Conservation (phyloP, 2,797 vertebrate genomes). For the Huso huso region DNA sequence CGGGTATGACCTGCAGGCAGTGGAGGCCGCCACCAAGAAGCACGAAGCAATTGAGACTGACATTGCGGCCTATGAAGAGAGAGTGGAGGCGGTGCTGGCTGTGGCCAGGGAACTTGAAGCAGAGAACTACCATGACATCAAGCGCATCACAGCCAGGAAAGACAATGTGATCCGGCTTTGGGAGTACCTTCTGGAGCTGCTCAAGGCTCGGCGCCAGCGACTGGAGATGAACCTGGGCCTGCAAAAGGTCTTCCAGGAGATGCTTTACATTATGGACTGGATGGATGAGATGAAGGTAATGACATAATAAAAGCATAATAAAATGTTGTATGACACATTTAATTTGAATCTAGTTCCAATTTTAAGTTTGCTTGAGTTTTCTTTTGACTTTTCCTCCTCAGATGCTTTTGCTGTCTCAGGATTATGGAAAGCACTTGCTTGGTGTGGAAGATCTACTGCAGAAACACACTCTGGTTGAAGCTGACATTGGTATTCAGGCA, state of each 20-base stretch:
- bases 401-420: conserved; percentile 92
- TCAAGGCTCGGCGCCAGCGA: conserved; percentile 75
- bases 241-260: conserved; percentile 95
- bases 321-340: too few species aligned
- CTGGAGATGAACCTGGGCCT: conserved; percentile 89
- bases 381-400: conserved; percentile 36
- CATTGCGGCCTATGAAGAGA: conserved; percentile 85
- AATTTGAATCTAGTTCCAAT: too few species aligned
- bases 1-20: conserved; percentile 86
- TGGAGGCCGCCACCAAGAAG: conserved; percentile 88
- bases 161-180: conserved; percentile 93
- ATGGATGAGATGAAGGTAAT: conserved; percentile 96
- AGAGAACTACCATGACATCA: conserved; percentile 87
- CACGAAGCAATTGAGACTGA: conserved; percentile 92
- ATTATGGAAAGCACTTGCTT: conserved; percentile 91
- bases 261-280: conserved; percentile 99
- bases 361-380: not conserved
- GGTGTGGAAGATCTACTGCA: conserved; percentile 94
- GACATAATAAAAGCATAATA: not conserved
- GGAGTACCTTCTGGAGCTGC: conserved; percentile 93
- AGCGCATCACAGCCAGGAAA: conserved; percentile 78
- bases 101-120: conserved; percentile 86
- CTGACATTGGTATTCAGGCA: conserved; percentile 87
- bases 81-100: conserved; percentile 81
- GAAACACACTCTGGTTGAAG: conserved; percentile 91